Percentiles rank a stretch among this genome's conserved stretches.
Evolutionary conservation across 2,113 vertebrate genomes (phyloP).

Genomic region (Camelus dromedarius): DNA sequence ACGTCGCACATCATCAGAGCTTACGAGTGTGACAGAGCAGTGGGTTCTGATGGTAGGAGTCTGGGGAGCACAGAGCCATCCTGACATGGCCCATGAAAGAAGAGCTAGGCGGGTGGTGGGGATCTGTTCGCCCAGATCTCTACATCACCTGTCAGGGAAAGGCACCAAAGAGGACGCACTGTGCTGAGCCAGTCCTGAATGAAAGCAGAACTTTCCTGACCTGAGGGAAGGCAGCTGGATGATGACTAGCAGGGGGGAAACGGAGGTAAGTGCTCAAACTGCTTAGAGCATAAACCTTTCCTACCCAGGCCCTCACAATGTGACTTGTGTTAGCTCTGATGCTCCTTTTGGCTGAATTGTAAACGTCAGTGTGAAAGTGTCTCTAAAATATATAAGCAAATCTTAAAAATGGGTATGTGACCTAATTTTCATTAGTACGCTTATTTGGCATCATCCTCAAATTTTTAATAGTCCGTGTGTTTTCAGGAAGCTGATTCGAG

Average conservation of each 20-base stretch:
- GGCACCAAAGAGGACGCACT: not conserved
- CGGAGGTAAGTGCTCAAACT: not conserved
- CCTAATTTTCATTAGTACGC: not conserved
- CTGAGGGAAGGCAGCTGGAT: not conserved
- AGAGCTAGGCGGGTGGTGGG: not conserved
- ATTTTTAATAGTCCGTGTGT: not conserved
- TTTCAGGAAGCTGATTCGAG: not conserved
- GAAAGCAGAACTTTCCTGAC: not conserved
- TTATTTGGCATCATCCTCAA: not conserved
- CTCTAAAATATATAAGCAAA: not conserved
- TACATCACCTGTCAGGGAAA: not conserved
- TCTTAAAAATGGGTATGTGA: conserved; percentile 17
- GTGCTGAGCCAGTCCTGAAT: not conserved
- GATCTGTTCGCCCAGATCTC: not conserved
- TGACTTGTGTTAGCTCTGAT: not conserved
- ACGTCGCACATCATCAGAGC: not conserved
- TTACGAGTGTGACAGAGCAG: not conserved
- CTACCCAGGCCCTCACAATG: not conserved
- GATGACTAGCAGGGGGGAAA: not conserved
- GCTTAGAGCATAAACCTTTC: not conserved
- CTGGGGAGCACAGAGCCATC: not conserved
- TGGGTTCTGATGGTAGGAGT: not conserved
- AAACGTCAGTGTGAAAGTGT: not conserved
- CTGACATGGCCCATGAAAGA: not conserved
- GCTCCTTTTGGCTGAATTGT: not conserved